Percentiles rank a stretch among this genome's conserved stretches.
Evolutionary conservation across 2,797 vertebrate genomes (phyloP).

Genomic region (Agapornis canus): DNA sequence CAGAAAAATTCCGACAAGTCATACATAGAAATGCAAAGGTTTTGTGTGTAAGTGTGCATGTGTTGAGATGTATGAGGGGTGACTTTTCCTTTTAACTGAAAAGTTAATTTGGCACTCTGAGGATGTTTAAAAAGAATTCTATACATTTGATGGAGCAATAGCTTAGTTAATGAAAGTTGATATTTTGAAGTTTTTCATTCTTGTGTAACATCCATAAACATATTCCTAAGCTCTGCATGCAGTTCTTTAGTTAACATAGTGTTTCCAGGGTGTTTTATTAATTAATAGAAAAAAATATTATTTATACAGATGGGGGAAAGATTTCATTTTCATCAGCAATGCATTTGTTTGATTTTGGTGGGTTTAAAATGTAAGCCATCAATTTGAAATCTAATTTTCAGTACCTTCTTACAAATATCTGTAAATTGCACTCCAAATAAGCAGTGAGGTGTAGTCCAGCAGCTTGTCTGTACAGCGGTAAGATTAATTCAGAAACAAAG

Average conservation of each 20-base stretch:
- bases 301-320: neutral
- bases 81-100: neutral
- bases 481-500: neutral
- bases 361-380: neutral
- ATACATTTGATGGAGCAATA: slow-evolving; percentile 27
- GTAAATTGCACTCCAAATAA: fast-evolving
- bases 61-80: neutral
- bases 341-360: neutral
- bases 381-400: neutral
- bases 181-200: slow-evolving; percentile 23
- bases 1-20: neutral
- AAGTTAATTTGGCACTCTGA: neutral
- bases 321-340: neutral
- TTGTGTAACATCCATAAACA: slow-evolving; percentile 13
- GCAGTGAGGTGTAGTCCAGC: neutral
- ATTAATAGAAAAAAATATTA: neutral
- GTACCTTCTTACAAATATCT: neutral
- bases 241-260: neutral
- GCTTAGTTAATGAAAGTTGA: slow-evolving; percentile 14
- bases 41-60: neutral
- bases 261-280: neutral
- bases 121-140: neutral
- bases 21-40: fast-evolving
- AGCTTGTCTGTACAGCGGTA: neutral
- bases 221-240: neutral